phyloP scores from a whole-genome alignment of 1,140 invertebrate species.

The Metopolophium dirhodum region DNA sequence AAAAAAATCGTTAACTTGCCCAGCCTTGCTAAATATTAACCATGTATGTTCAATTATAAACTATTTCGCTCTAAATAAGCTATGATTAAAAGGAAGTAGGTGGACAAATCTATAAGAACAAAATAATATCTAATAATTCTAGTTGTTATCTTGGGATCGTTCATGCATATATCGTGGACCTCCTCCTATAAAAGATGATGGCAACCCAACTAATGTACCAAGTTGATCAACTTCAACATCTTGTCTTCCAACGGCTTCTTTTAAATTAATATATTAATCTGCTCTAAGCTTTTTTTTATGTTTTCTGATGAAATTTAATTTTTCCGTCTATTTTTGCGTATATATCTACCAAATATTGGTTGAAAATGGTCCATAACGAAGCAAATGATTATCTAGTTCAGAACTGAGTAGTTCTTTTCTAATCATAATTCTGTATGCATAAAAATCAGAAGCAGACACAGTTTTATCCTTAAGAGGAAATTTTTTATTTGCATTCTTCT shows the following conservation, averaged over 20 bases:
- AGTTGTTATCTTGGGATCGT: no score
- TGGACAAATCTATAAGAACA: no score
- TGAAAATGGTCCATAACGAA: background rate
- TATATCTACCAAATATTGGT: background rate
- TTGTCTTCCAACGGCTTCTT: background rate
- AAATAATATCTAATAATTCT: no score
- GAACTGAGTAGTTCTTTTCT: no score
- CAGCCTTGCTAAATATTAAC: no score
- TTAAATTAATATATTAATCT: background rate
- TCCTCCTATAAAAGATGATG: background rate
- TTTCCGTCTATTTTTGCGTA: no score
- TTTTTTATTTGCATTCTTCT: background rate
- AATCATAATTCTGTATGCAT: no score
- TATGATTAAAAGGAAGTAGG: no score
- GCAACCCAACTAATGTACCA: background rate
- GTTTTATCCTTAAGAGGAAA: background rate
- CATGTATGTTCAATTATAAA: no score
- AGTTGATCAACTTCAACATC: background rate
- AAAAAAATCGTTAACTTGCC: no score
- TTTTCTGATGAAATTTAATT: no score
- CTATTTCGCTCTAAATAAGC: no score
- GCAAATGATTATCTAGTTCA: background rate
- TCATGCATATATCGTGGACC: constrained; percentile 4
- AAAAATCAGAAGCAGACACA: background rate
- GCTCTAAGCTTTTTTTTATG: background rate